These are phyloP conservation scores for Lepisosteus osseus DNA, from an alignment of 2,113 vertebrate genomes.

Conservation along the genomic window DNA sequence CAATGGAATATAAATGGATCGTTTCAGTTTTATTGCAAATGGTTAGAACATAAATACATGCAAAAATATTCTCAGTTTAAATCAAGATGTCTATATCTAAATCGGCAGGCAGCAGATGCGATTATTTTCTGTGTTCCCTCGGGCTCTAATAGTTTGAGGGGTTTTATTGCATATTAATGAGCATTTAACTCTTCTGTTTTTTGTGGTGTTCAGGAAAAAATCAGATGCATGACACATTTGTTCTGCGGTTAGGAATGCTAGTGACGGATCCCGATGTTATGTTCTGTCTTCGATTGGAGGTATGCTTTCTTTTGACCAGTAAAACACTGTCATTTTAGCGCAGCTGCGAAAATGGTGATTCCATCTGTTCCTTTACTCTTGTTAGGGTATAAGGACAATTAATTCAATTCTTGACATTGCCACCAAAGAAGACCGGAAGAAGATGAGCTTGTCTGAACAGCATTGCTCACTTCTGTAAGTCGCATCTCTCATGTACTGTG, in stretches of 20 bases:
- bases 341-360: neutral
- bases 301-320: constrained; percentile 42
- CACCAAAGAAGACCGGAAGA: constrained; percentile 59
- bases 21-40: no score
- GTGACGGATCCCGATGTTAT: constrained; percentile 52
- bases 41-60: no score
- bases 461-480: constrained; percentile 61
- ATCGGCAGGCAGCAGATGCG: no score
- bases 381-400: constrained; percentile 75
- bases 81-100: no score
- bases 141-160: no score
- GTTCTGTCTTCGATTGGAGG: constrained; percentile 70
- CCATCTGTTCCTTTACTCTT: neutral
- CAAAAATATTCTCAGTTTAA: no score
- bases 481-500: neutral
- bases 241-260: constrained; percentile 68
- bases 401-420: constrained; percentile 72
- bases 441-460: constrained; percentile 59
- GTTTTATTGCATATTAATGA: neutral
- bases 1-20: no score
- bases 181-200: no score
- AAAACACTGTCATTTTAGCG: neutral
- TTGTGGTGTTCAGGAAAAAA: constrained; percentile 54
- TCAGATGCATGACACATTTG: constrained; percentile 67
- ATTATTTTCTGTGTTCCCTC: no score